Percentiles rank a stretch among this genome's conserved stretches.
phyloP scores from a whole-genome alignment of 2,113 vertebrate genomes.

The Hydropotes inermis region DNA sequence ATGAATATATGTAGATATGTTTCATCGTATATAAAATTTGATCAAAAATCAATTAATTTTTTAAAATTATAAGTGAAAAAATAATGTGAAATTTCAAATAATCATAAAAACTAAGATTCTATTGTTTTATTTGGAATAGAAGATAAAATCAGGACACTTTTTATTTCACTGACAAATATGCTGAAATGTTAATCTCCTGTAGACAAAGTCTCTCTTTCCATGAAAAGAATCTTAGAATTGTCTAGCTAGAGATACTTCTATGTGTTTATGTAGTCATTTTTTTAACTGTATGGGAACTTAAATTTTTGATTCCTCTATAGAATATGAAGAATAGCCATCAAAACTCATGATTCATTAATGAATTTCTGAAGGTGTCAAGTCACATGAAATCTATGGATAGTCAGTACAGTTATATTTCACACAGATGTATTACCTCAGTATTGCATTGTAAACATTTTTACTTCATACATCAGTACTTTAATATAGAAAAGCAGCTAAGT shows the following conservation, averaged over 20 bases:
- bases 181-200: not conserved
- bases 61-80: not conserved
- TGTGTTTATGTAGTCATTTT: not conserved
- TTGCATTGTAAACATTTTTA: not conserved
- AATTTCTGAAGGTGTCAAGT: not conserved
- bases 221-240: not conserved
- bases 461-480: not conserved
- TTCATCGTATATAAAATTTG: not conserved
- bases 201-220: not conserved
- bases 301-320: not conserved
- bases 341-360: not conserved
- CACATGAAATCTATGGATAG: not conserved
- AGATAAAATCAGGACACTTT: not conserved
- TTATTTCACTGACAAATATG: not conserved
- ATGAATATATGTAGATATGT: not conserved
- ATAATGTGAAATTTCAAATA: not conserved
- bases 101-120: not conserved
- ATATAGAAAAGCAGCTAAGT: not conserved
- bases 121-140: not conserved
- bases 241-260: not conserved
- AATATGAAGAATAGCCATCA: not conserved
- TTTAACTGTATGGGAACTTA: not conserved
- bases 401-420: not conserved
- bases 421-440: not conserved
- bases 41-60: not conserved